A percentile compares a stretch with the other conserved stretches of the same genome.
These are phyloP conservation scores for Salvelinus namaycush DNA, from an alignment of 2,113 vertebrate species.

Conservation along the genomic window DNA sequence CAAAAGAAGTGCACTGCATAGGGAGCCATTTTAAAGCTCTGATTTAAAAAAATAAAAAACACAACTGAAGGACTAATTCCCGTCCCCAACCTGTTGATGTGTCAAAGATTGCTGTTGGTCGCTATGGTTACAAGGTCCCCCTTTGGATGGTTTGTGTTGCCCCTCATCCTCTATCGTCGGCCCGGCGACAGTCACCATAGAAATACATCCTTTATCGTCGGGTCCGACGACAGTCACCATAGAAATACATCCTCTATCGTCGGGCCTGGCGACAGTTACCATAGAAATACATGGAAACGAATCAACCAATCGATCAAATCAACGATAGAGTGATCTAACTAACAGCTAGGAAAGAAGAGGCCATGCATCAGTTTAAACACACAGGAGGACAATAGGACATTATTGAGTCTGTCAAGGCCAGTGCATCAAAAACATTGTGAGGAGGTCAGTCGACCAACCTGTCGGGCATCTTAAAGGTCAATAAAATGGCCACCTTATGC, in stretches of 20 bases:
- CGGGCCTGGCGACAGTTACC: background rate
- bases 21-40: constrained; percentile 56
- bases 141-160: constrained; percentile 43
- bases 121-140: constrained; percentile 53
- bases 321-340: background rate
- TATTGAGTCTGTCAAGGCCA: constrained; percentile 35
- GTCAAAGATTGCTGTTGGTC: constrained; percentile 65
- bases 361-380: constrained; percentile 52
- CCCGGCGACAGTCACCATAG: constrained; percentile 36
- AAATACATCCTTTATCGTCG: constrained; percentile 28
- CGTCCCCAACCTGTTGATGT: constrained; percentile 53
- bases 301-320: too few species aligned
- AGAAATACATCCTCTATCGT: background rate
- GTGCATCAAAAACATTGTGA: too few species aligned
- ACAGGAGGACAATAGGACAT: constrained; percentile 45
- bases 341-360: constrained; percentile 38
- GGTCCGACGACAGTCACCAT: constrained; percentile 36
- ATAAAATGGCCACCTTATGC: too few species aligned
- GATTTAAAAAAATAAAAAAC: constrained; percentile 39
- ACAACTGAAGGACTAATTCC: background rate
- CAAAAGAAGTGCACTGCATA: too few species aligned
- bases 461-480: background rate
- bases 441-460: background rate
- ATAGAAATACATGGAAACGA: constrained; percentile 36
- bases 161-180: background rate